Conservation (phyloP, 2,888 invertebrate species). For the Ophion slaviceki region DNA sequence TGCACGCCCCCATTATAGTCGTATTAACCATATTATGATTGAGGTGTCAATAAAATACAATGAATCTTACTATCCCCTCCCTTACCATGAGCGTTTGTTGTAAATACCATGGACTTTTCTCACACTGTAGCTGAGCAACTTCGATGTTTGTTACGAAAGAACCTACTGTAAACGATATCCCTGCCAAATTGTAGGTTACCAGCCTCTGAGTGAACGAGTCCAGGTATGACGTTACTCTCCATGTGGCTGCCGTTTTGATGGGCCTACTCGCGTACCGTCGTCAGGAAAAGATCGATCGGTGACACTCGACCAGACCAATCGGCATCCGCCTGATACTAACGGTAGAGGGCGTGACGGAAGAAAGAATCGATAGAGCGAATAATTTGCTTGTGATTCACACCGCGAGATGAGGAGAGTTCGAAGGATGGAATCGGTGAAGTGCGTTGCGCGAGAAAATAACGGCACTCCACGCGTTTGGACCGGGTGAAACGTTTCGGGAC, state of each 20-base stretch:
- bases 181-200: background rate
- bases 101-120: too few species aligned
- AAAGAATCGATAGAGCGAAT: background rate
- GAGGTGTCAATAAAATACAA: too few species aligned
- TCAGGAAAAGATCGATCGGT: too few species aligned
- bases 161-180: too few species aligned
- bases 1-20: too few species aligned
- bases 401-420: constrained; percentile 1
- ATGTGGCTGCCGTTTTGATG: background rate
- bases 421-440: constrained; percentile 50
- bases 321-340: background rate
- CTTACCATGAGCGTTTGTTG: too few species aligned
- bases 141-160: too few species aligned
- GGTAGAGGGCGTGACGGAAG: background rate
- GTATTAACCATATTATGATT: too few species aligned
- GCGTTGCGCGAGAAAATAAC: constrained; percentile 52
- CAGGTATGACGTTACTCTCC: background rate
- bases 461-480: constrained; percentile 52
- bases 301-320: too few species aligned
- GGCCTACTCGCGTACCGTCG: too few species aligned
- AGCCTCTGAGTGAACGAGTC: background rate
- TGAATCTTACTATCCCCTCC: too few species aligned
- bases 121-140: too few species aligned
- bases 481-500: constrained; percentile 54
- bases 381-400: constrained; percentile 19